Evolutionary conservation across 2,113 vertebrate genomes (phyloP), one percentile per base, ranked within the genome.

Genomic region (Mesocricetus auratus): DNA sequence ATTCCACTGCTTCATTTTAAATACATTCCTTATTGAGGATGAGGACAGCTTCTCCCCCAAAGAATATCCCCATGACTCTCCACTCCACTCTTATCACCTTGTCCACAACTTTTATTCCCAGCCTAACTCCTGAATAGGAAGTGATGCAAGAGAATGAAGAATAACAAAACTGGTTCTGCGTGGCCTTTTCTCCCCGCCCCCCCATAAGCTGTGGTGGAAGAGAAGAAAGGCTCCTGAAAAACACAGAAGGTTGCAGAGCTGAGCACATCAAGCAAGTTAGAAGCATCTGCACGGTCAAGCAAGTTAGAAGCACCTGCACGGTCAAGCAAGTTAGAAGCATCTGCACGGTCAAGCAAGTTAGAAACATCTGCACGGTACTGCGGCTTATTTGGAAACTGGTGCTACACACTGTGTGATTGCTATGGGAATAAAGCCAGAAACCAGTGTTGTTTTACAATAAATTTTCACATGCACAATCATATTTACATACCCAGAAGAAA

Each of bases 391-490:
- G 60, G 93, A 96, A 79, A 77, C 42, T 33, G 33, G 33, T 75
- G 8, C n/a, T 96, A n/a, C n/a, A 1, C 13, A 53, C 92, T 96
- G 66, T 7, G 1, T 90, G 81, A 50, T 58, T 90, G 47, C 94
- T 93, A 90, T 1, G 90, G 64, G n/a, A 82, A 89, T 69, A 91
- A 94, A 95, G 86, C 68, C 88, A 92, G 81, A 15, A 81, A 45
- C 13, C 31, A 69, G 50, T 83, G 64, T 71, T 96, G 64, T 93
- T 96, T 56, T 90, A 4, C 56, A 93, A 90, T 77, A 95, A 89
- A 97, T 77, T 89, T 94, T 78, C 53, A 94, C 36, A 39, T 90
- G 45, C 50, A 78, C 96, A 92, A 45, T 91, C 73, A 79, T 75
- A 90, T 83, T 85, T 89, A 81, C 79, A 92, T 81, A 94, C 77